Evolutionary conservation across 2,888 invertebrate genomes (phyloP).

Genomic region (Dione juno): DNA sequence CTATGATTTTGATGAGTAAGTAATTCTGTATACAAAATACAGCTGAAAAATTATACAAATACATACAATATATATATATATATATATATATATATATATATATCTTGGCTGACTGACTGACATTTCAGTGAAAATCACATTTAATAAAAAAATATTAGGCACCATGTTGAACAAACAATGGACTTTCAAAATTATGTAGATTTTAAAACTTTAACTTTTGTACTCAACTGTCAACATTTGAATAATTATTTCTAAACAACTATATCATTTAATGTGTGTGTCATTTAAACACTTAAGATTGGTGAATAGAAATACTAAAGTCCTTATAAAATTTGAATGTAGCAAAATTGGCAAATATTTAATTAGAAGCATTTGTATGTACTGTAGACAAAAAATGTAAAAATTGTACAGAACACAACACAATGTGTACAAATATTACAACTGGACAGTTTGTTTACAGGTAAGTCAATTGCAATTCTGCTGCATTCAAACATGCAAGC

Average conservation of each 20-base stretch:
- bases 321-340: neutral
- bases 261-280: neutral
- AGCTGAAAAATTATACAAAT: neutral
- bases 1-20: conserved; percentile 4
- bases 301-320: neutral
- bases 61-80: conserved; percentile 2
- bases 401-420: no score
- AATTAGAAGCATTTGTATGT: no score
- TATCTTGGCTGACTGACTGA: neutral
- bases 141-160: conserved; percentile 10
- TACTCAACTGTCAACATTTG: conserved; percentile 1
- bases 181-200: neutral
- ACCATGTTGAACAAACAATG: neutral
- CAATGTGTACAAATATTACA: no score
- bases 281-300: conserved; percentile 3
- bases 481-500: neutral
- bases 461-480: neutral
- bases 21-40: neutral
- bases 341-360: neutral
- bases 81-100: conserved; percentile 2
- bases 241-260: neutral
- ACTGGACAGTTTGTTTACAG: no score
- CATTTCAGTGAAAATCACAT: neutral
- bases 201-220: neutral
- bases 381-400: no score